Base-by-base conservation (phyloP, 1,140 invertebrate species). In the Yoshiicerus persimilis region DNA sequence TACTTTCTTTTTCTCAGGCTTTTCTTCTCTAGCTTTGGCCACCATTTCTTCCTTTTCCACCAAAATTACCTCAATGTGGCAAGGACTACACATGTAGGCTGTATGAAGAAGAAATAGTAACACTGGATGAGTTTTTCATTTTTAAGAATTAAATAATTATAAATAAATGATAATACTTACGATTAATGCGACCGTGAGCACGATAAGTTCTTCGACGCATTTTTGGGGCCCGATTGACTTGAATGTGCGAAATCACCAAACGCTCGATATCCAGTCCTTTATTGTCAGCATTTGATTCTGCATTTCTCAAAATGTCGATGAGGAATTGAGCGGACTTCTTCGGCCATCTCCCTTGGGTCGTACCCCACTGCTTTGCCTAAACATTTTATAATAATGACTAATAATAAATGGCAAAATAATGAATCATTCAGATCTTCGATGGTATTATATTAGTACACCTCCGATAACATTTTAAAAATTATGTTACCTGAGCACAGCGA, bases 181-280 rank as follows among this genome's bases (percentile, higher is more conserved):
- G 99, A 93, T 99, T 99, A 92, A 99, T 99, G 92, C 99, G 96
- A 94, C 99, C 99, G 93, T 99, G 99, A 91, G 99, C 99, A 93
- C 99, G 96, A 94, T 99, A 99, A 13, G 99, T 99, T 92, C 99
- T 95, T 91, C 99, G 95, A 91, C 99, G 96, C 93, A 99, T 95
- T 92, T 98, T 98, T 83, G 98, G 98, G 13, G 99, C 99, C 90
- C 98, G 95, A 92, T 99, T 99, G 11, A 99, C 96, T 94, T 99
- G 98, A 93, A 99, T 99, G 93, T 99, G 99, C 92, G 99, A 97
- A 93, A 99, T 97, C 70, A 99, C 97, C 86, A 99, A 94, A 92
- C 98, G 96, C 93, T 99, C 99, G 87, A 98, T 97, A 94, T 99
- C 99, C 47, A 99, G 93, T 91, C 98, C 98, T 93, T 97, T 98